Percentiles rank a stretch among this genome's conserved stretches.
Evolutionary conservation across 2,113 vertebrate species (phyloP).

Genomic region (Odocoileus hemionus): DNA sequence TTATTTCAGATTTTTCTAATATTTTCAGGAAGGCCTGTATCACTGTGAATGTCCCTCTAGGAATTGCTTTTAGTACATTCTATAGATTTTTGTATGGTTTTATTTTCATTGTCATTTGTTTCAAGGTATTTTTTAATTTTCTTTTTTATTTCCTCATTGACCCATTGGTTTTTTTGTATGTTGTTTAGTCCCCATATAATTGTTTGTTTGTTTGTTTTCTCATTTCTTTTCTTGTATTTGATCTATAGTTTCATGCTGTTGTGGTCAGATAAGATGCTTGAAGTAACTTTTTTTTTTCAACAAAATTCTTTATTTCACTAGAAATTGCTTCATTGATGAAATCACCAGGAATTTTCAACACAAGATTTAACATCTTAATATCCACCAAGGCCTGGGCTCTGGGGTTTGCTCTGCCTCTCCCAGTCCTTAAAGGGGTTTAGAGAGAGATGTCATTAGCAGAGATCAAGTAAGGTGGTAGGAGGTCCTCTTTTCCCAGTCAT

Average conservation of each 20-base stretch:
- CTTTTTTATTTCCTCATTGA: not conserved
- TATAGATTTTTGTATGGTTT: not conserved
- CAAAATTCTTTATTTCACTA: slow-evolving; percentile 56
- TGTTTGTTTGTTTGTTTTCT: not conserved
- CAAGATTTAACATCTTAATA: slow-evolving; percentile 43
- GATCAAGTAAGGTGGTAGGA: slow-evolving; percentile 42
- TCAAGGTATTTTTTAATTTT: not conserved
- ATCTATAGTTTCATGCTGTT: not conserved
- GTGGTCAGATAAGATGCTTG: not conserved
- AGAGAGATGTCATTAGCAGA: slow-evolving; percentile 76
- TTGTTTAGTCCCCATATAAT: not conserved
- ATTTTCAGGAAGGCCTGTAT: not conserved
- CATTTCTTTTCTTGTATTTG: not conserved
- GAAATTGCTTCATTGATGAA: slow-evolving; percentile 67
- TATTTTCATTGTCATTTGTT: not conserved
- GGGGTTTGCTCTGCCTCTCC: slow-evolving; percentile 67
- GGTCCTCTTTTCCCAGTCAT: slow-evolving; percentile 49
- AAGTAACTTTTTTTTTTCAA: not conserved
- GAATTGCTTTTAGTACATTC: not conserved
- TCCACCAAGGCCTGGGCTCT: slow-evolving; percentile 55
- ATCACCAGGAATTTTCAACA: slow-evolving; percentile 64
- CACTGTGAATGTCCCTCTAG: not conserved
- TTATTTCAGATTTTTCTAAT: not conserved
- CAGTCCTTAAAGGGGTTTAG: slow-evolving; percentile 66
- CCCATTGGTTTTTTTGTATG: not conserved